Evolutionary conservation across 2,797 vertebrate genomes (phyloP), one percentile per base, ranked within the genome.

Genomic region (Gallinago nigripennis): DNA sequence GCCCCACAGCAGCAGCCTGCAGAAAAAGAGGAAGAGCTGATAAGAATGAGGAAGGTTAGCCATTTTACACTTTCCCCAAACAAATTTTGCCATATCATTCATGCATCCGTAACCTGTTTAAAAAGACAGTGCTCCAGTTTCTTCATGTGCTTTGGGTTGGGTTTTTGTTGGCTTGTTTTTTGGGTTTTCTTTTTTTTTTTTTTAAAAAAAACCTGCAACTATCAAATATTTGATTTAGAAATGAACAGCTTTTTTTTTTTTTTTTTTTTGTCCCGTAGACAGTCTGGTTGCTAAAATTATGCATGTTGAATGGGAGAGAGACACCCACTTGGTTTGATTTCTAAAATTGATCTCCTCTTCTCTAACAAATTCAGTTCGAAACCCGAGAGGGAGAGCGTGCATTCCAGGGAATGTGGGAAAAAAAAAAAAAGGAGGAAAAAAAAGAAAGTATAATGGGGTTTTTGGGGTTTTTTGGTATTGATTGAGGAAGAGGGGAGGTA

Each of bases 1-100:
- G 95, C 96, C 95, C 94, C 97, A 94, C 98, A 98, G 98, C 98
- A 98, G 96, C 98, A 98, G 96, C 98, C 98, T 97, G 97, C 98
- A 97, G 98, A 98, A 97, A 99, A 98, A 97, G 98, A 98, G 97
- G 98, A 98, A 96, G 99, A 99, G 86, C 97, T 98, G 97, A 98
- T 99, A 98, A 99, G 99, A 98, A 98, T 99, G 98, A 99, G 99
- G 98, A 99, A 99, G 99, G 99, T 99, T 98, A 99, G 99, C 96
- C 86, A 31, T 83, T 97, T 98, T 96, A 94, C 88, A 61, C 84
- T 97, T 94, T 96, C 96, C 91, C 94, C 33, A 25, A 92, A 81
- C 77, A 83, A 84, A 93, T 86, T 94, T 90, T 90, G 50, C 92
- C 92, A 75, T 97, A 53, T 96, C 96, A 95, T 73, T 88, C 93